Base-by-base conservation (phyloP, 2,888 invertebrate species). In the Leucoma salicis region DNA sequence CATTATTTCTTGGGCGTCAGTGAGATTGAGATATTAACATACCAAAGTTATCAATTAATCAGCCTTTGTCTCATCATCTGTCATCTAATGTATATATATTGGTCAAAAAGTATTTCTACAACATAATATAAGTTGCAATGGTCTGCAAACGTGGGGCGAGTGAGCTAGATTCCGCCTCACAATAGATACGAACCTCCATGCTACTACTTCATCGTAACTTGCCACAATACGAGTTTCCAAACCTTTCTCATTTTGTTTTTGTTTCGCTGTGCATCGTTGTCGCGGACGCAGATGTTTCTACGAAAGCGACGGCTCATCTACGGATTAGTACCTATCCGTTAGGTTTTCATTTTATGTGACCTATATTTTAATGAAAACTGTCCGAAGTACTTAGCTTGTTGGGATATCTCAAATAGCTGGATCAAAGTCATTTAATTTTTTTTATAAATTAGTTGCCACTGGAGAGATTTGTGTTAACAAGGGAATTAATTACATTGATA, bases 181-280 rank as follows among this genome's bases (percentile, higher is more conserved):
- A 70, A 70, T 73, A 50, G 62, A 54, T 48, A 43, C 45, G 44
- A 46, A 48, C 48, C 57, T 63, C 63, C 63, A 45, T 21, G 53
- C 53, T 66, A 58, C 42, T 69, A 72, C 71, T 74, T 72, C 74
- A 71, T 74, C 71, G 68, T 76, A 82, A 83, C 74, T 82, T 79
- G 65, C 75, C 69, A 81, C 86, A 86, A 83, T 84, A 73, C 75
- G 73, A 78, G 76, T 78, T 74, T 73, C 78, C 78, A 70, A 85
- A 82, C 83, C 86, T 87, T 82, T 86, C 83, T 85, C 86, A 87
- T 87, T 81, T 76, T 75, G 87, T 86, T 86, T 87, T 87, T 87
- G 87, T 87, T 82, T 82, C 71, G 70, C 58, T 62, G 60, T 59
- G 53, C 58, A 46, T 53, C 67, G 69, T 65, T 70, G 76, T 68